Base-by-base conservation (phyloP, 2,888 invertebrate species). In the Volucella zonaria region DNA sequence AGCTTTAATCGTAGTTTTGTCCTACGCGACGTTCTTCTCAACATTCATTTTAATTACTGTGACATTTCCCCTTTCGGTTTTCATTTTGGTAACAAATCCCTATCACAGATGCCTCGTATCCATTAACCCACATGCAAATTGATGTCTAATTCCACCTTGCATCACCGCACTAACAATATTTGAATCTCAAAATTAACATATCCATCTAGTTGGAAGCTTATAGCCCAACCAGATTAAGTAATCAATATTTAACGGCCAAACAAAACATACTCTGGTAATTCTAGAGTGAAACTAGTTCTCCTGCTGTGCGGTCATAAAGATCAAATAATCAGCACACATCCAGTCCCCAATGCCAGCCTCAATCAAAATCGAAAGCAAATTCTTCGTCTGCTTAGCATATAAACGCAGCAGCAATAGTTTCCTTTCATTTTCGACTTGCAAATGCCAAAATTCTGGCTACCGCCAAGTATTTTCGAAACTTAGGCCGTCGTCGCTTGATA, bases 351-450 rank as follows among this genome's bases (percentile, higher is more conserved):
- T 31, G 4, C 6, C 31, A 31, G 31, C 31, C 6, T 56, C 38
- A 43, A 59, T 8, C 8, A 43, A 59, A 59, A 59, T 43, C 18
- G 59, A 43, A 42, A 59, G 59, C 59, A 59, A 4, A 40, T 40
- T 58, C 15, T 14, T 14, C 4, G 31, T 31, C 15, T 14, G 58
- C 40, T 42, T 58, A 40, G 11, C 15, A 58, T 58, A 45, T 12
- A 38, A 62, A 59, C 15, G 3, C 31, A 51, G 9, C 12, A 10
- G 2, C 31, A 51, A 11, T 12, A 8, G 61, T 52, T 73, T 73
- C 45, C 54, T 54, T 54, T 74, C 73, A n/a, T 38, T 73, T 56
- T 64, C 15, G 38, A 62, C 15, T 62, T 62, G 62, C 54, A 54
- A 54, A 62, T 73, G n/a, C 12, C 9, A 62, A 43, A 52, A 73